A percentile compares a stretch with the other conserved stretches of the same genome.
phyloP scores from a whole-genome alignment of 2,797 vertebrate species.

The Oreortyx pictus region DNA sequence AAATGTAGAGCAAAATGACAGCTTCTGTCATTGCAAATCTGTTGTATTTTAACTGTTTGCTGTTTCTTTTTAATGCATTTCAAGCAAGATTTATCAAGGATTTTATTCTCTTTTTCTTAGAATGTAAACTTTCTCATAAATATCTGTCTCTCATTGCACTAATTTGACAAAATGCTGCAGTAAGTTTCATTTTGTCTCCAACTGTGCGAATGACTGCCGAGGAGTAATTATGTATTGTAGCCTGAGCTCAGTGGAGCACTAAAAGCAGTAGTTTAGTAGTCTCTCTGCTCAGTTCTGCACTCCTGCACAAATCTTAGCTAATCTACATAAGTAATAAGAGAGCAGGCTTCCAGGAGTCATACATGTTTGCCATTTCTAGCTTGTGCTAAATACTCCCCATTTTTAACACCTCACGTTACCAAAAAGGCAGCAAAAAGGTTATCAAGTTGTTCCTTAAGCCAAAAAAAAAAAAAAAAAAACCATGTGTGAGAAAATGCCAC shows the following conservation, averaged over 20 bases:
- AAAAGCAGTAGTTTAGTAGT: constrained; percentile 31
- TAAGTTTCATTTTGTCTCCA: constrained; percentile 23
- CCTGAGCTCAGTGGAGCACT: neutral
- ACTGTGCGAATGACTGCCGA: neutral
- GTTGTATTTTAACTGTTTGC: neutral
- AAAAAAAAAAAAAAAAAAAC: neutral
- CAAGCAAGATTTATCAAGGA: neutral
- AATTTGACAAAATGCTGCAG: neutral
- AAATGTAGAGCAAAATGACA: neutral
- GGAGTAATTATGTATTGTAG: neutral
- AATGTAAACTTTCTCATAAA: neutral
- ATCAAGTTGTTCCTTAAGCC: neutral
- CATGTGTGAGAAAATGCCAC: constrained; percentile 59
- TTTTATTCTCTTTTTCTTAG: neutral
- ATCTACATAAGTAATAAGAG: constrained; percentile 21
- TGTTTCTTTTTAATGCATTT: neutral
- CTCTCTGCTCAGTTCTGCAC: neutral
- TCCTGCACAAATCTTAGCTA: constrained; percentile 43
- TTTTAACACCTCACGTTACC: neutral
- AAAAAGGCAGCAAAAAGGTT: neutral
- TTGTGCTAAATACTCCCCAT: neutral
- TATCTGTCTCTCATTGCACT: neutral
- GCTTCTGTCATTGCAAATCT: neutral
- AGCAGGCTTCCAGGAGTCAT: fast-evolving
- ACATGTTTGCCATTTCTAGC: neutral